Percentiles rank a stretch among this genome's conserved stretches.
These are phyloP conservation scores for Hybos culiciformis DNA, from an alignment of 2,888 invertebrate species.

Conservation along the genomic window DNA sequence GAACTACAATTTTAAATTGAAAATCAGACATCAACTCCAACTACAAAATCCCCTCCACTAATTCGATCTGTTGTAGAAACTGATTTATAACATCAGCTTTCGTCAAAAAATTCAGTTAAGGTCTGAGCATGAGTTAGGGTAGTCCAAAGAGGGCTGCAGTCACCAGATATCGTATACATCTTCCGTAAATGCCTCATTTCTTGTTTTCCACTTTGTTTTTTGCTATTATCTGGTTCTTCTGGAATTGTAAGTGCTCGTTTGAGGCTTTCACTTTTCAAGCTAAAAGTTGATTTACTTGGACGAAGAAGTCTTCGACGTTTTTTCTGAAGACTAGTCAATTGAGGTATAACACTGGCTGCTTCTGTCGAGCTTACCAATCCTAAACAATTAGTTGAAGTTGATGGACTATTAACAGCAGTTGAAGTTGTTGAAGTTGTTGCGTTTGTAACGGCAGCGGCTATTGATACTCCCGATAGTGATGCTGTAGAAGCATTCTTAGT, in stretches of 20 bases:
- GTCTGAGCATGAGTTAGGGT: slow-evolving; percentile 61
- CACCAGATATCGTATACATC: slow-evolving; percentile 34
- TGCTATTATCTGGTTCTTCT: background rate
- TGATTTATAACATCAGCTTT: background rate
- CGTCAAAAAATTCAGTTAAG: slow-evolving; percentile 29
- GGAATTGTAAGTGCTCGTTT: background rate
- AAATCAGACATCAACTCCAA: background rate
- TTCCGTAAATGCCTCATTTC: slow-evolving; percentile 3
- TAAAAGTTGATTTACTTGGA: slow-evolving; percentile 19
- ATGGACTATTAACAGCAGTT: slow-evolving; percentile 13
- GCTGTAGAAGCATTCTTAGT: slow-evolving; percentile 11
- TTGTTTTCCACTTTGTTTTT: background rate
- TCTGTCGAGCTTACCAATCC: slow-evolving; percentile 4
- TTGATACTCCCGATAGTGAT: slow-evolving; percentile 1
- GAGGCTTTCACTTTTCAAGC: slow-evolving; percentile 26
- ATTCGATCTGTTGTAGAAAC: background rate
- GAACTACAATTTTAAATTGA: too few species aligned
- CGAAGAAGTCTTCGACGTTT: slow-evolving; percentile 1
- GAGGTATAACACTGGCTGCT: slow-evolving; percentile 4
- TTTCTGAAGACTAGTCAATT: too few species aligned
- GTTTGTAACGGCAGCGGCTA: slow-evolving; percentile 8
- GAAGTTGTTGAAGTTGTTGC: slow-evolving; percentile 11
- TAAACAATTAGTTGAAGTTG: slow-evolving; percentile 14
- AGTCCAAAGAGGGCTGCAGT: slow-evolving; percentile 68
- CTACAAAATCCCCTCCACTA: background rate